Percentiles rank a stretch among this genome's conserved stretches.
These are phyloP conservation scores for Zaprionus ornatus DNA, from an alignment of 1,140 invertebrate genomes.

Conservation along the genomic window DNA sequence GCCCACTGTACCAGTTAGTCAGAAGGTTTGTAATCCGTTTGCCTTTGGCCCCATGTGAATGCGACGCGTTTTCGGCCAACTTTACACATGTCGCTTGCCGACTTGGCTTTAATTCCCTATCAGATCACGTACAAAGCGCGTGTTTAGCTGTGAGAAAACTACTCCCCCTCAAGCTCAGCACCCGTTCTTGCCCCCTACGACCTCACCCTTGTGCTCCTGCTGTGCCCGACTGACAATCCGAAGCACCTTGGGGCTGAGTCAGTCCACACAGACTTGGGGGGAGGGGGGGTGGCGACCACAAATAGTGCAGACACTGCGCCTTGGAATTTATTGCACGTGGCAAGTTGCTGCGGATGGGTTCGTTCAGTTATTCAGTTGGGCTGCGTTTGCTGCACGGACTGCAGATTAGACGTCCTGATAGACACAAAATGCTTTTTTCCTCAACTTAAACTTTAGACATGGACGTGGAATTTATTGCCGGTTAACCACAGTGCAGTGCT, in stretches of 20 bases:
- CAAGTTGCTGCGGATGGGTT: conserved; percentile 68
- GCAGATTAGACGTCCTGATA: conserved; percentile 77
- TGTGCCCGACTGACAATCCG: conserved; percentile 3
- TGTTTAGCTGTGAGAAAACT: conserved; percentile 49
- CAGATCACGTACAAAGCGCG: conserved; percentile 70
- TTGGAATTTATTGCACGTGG: conserved; percentile 79
- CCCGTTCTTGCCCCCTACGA: too few relatives aligned
- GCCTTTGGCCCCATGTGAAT: conserved; percentile 59
- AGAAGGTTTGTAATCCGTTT: conserved; percentile 20
- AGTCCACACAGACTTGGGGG: not conserved
- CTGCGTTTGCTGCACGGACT: conserved; percentile 52
- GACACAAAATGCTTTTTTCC: conserved; percentile 75
- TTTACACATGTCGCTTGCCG: conserved; percentile 69
- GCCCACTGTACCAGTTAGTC: not conserved
- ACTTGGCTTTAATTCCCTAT: conserved; percentile 72
- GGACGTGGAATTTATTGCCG: conserved; percentile 71
- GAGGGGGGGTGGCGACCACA: conserved; percentile 25
- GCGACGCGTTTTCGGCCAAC: conserved; percentile 65
- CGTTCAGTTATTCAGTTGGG: conserved; percentile 48
- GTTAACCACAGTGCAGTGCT: conserved; percentile 40
- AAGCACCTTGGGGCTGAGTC: conserved; percentile 12
- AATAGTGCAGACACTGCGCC: conserved; percentile 76
- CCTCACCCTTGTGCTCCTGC: not conserved
- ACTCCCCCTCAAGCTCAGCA: not conserved
- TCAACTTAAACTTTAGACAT: conserved; percentile 69